Percentiles rank a stretch among this genome's conserved stretches.
Conservation (phyloP, 2,113 vertebrate species). For the Vimba vimba region DNA sequence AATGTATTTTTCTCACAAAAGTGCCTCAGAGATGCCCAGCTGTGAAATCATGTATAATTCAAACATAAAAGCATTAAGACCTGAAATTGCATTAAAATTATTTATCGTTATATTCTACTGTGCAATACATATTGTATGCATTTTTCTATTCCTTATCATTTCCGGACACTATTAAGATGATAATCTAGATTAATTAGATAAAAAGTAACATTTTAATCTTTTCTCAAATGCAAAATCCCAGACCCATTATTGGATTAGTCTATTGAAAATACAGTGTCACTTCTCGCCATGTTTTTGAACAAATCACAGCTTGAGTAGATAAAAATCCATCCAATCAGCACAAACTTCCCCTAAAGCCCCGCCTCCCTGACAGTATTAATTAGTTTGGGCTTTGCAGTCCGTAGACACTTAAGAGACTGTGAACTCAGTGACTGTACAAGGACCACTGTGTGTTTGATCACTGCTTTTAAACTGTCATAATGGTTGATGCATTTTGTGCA, state of each 20-base stretch:
- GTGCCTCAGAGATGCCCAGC: not conserved
- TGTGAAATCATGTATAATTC: not conserved
- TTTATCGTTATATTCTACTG: too few species aligned
- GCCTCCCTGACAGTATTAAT: conserved; percentile 63
- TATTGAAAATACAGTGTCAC: conserved; percentile 45
- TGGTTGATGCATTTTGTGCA: conserved; percentile 94
- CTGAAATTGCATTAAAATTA: not conserved
- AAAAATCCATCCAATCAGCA: conserved; percentile 63
- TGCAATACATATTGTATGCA: too few species aligned
- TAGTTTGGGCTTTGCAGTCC: conserved; percentile 33
- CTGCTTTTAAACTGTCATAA: conserved; percentile 64
- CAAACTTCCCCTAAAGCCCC: not conserved
- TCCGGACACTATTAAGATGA: not conserved
- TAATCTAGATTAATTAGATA: not conserved
- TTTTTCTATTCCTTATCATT: not conserved
- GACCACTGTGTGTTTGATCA: not conserved
- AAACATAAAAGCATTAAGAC: not conserved
- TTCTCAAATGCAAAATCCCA: conserved; percentile 13
- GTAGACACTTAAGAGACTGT: conserved; percentile 10
- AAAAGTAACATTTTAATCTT: not conserved
- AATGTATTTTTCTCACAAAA: not conserved
- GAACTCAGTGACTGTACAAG: not conserved
- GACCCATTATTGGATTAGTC: conserved; percentile 58
- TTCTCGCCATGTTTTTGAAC: conserved; percentile 62
- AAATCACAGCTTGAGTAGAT: conserved; percentile 55